Conservation (phyloP, 2,113 vertebrate species). For the Rhinoptilus africanus region DNA sequence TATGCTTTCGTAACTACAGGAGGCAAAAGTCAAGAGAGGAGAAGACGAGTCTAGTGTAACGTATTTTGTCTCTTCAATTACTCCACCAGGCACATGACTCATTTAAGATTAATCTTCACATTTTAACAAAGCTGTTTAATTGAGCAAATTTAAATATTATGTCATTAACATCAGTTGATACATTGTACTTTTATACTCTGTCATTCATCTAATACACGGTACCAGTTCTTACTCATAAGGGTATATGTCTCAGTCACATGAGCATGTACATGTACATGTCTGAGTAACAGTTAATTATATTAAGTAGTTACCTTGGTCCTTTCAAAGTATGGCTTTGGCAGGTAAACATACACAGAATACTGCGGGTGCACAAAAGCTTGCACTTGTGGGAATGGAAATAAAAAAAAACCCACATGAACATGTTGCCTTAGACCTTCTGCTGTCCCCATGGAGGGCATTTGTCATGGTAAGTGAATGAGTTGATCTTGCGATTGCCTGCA, state of each 20-base stretch:
- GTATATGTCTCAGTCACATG: background rate
- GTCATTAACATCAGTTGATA: background rate
- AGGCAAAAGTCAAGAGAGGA: background rate
- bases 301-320: background rate
- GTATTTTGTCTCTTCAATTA: background rate
- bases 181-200: background rate
- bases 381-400: background rate
- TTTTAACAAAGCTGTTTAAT: background rate
- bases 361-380: background rate
- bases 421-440: background rate
- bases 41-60: background rate
- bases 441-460: background rate
- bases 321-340: background rate
- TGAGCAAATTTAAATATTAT: background rate
- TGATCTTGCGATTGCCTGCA: background rate
- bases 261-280: background rate
- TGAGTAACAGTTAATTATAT: background rate
- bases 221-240: background rate
- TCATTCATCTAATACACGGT: background rate
- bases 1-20: background rate
- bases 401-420: fast-evolving
- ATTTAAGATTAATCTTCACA: background rate
- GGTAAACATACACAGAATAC: background rate
- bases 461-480: background rate
- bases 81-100: background rate